Evolutionary conservation across 1,140 invertebrate genomes (phyloP), one percentile per base, ranked within the genome.

Genomic region (Monomorium pharaonis): DNA sequence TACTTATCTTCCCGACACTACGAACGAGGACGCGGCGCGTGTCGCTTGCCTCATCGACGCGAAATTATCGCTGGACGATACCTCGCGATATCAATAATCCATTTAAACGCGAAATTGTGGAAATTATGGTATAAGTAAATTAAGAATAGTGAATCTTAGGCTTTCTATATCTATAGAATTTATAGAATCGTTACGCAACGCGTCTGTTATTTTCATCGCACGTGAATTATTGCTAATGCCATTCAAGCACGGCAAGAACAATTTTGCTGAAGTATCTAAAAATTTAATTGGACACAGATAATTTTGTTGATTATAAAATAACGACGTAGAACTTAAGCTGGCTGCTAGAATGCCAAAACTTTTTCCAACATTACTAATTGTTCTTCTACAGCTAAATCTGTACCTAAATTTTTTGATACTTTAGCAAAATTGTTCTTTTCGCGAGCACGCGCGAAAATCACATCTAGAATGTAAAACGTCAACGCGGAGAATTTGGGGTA

Each of bases 1-100:
- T 91, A 92, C 91, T 92, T 91, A 89, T 67, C 87, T 88, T 87
- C 49, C 65, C 67, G 78, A 77, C 86, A 58, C 60, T 74, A 81
- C 74, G 81, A 80, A 85, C 44, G 47, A 88, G 86, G 42, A 88
- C 42, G 83, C 54, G 75, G 70, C 72, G 54, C 63, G 62, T 84
- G 54, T 47, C 27, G 42, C 54, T 37, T 42, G 56, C 16, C 44
- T 47, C 69, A n/a, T n/a, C n/a, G 37, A 24, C 37, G 16, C 42
- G 51, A 49, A 75, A 88, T 88, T 88, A 88, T 78, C 72, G 56
- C 51, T 83, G 62, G 42, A 42, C 60, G 75, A 76, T 78, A 88
- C 75, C 30, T 56, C 21, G 49, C 65, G 72, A 74, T 67, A 54
- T 47, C 21, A 51, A 58, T 18, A n/a, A 83, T 37, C 49, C 24